Evolutionary conservation across 2,113 vertebrate genomes (phyloP).

Genomic region (Ranitomeya imitator): DNA sequence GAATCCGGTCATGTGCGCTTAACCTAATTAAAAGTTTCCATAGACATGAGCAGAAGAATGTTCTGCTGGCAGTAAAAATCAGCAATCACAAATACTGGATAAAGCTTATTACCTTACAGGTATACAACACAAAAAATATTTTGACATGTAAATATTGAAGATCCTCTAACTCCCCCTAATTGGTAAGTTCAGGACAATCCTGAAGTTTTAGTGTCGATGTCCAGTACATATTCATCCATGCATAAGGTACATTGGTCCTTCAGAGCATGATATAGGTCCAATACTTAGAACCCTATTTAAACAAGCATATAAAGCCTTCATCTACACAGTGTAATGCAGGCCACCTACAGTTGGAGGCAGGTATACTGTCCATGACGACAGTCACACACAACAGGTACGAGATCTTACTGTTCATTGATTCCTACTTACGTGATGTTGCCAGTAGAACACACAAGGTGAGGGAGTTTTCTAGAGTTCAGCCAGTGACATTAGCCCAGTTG

Average conservation of each 20-base stretch:
- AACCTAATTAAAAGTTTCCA: no score
- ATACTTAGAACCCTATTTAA: background rate
- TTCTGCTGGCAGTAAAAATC: no score
- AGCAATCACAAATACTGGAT: no score
- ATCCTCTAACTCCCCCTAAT: no score
- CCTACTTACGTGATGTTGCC: slow-evolving; percentile 22
- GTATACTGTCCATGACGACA: background rate
- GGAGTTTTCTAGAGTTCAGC: background rate
- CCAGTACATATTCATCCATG: background rate
- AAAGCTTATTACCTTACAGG: no score
- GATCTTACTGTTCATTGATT: background rate
- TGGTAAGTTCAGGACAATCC: no score
- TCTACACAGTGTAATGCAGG: background rate
- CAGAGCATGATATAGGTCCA: background rate
- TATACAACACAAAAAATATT: no score
- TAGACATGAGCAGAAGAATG: no score
- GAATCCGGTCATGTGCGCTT: no score
- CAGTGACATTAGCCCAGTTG: background rate
- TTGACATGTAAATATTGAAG: no score
- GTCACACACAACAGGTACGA: background rate
- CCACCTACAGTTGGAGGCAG: background rate
- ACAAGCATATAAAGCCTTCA: background rate
- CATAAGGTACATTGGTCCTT: background rate
- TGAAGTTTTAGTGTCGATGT: background rate
- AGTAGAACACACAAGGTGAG: background rate